phyloP scores from a whole-genome alignment of 2,797 vertebrate species.

The Leucoraja ocellata region DNA sequence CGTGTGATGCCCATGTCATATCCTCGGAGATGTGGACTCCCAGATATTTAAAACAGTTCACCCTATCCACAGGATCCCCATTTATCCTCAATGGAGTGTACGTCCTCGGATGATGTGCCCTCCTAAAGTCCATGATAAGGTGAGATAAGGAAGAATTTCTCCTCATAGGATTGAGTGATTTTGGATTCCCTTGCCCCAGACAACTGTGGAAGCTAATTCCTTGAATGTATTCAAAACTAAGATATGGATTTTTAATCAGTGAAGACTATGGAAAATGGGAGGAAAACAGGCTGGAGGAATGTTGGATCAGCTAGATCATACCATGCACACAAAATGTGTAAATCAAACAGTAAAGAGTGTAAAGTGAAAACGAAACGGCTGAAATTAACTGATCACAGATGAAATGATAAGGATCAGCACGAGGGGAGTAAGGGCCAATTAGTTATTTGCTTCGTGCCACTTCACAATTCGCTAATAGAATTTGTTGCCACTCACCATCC shows the following conservation, averaged over 20 bases:
- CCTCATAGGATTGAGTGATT: too few relatives aligned
- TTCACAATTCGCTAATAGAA: not conserved
- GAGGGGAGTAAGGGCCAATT: not conserved
- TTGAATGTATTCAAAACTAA: not conserved
- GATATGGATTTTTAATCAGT: not conserved
- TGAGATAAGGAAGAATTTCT: too few relatives aligned
- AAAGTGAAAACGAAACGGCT: not conserved
- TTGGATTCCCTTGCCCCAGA: too few relatives aligned
- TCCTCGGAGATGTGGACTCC: too few relatives aligned
- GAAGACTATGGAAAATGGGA: not conserved
- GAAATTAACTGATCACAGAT: too few relatives aligned
- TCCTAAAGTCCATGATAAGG: too few relatives aligned
- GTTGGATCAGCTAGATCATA: too few relatives aligned
- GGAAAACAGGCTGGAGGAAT: not conserved
- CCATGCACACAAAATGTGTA: not conserved
- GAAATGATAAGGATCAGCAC: not conserved
- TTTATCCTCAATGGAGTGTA: too few relatives aligned
- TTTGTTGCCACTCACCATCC: not conserved
- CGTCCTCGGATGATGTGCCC: too few relatives aligned
- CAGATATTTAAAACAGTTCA: too few relatives aligned
- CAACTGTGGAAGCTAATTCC: not conserved
- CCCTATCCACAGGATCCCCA: too few relatives aligned
- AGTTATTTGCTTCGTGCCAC: not conserved
- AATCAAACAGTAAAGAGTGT: not conserved
- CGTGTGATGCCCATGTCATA: too few relatives aligned